Conservation (phyloP, 2,888 invertebrate species). For the Habrosyne pyritoides region DNA sequence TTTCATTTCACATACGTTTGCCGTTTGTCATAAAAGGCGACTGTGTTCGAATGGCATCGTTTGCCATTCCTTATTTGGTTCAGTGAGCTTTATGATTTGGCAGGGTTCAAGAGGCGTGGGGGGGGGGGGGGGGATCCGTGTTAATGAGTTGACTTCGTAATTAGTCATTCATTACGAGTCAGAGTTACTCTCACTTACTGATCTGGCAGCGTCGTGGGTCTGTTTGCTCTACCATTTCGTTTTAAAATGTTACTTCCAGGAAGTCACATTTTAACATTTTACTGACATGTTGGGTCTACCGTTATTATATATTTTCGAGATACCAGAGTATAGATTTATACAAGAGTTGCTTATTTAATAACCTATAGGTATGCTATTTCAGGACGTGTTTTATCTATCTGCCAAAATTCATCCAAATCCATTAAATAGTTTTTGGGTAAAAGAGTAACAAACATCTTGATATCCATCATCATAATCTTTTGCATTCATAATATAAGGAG, state of each 20-base stretch:
- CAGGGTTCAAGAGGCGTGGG: constrained; percentile 15
- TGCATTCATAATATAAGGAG: too few species aligned
- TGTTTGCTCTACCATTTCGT: constrained; percentile 2
- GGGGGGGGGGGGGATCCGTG: constrained; percentile 27
- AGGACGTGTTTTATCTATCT: too few species aligned
- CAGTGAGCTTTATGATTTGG: constrained; percentile 31
- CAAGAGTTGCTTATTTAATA: too few species aligned
- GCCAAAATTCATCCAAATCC: too few species aligned
- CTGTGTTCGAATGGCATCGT: constrained; percentile 2
- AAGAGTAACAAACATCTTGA: too few species aligned
- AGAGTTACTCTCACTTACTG: constrained; percentile 23
- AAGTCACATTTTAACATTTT: too few species aligned
- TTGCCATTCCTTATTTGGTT: constrained; percentile 15
- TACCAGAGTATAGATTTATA: too few species aligned
- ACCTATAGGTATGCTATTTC: too few species aligned
- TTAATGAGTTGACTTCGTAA: constrained; percentile 41
- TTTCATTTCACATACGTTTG: constrained; percentile 5
- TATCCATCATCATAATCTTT: too few species aligned
- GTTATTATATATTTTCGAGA: too few species aligned
- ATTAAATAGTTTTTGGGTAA: too few species aligned
- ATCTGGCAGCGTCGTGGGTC: constrained; percentile 14
- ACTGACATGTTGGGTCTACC: too few species aligned
- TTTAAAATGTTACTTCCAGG: constrained; percentile 2
- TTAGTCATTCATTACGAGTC: constrained; percentile 44
- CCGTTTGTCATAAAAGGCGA: constrained; percentile 9